Conservation (phyloP, 1,140 invertebrate genomes). For the Magallana gigas region DNA sequence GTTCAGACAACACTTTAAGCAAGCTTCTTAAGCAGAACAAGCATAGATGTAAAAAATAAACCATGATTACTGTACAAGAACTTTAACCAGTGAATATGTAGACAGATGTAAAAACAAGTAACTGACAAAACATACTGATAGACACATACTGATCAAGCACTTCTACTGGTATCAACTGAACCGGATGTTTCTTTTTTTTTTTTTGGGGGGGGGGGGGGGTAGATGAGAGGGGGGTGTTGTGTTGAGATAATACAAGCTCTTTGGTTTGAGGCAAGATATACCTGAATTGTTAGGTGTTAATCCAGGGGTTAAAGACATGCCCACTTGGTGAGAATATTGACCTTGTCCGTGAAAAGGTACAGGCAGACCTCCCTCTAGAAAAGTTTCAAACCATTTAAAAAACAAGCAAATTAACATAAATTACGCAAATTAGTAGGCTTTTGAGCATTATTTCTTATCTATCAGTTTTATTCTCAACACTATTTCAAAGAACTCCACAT, state of each 20-base stretch:
- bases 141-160: no score
- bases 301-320: constrained; percentile 70
- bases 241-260: not conserved
- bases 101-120: no score
- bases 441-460: not conserved
- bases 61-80: no score
- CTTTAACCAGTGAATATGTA: no score
- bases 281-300: constrained; percentile 76
- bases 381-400: not conserved
- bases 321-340: constrained; percentile 77
- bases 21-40: not conserved
- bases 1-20: not conserved
- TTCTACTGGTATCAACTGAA: no score
- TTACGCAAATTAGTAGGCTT: not conserved
- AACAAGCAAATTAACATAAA: no score
- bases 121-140: no score
- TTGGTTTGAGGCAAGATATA: constrained; percentile 42
- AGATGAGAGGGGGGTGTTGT: no score
- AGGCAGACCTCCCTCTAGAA: constrained; percentile 72
- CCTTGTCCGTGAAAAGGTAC: constrained; percentile 77
- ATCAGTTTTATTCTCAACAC: not conserved
- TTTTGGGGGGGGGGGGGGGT: no score
- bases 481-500: not conserved
- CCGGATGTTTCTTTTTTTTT: no score
- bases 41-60: no score